Percentiles rank a stretch among this genome's conserved stretches.
Conservation (phyloP, 2,113 vertebrate genomes). For the Otocyon megalotis region DNA sequence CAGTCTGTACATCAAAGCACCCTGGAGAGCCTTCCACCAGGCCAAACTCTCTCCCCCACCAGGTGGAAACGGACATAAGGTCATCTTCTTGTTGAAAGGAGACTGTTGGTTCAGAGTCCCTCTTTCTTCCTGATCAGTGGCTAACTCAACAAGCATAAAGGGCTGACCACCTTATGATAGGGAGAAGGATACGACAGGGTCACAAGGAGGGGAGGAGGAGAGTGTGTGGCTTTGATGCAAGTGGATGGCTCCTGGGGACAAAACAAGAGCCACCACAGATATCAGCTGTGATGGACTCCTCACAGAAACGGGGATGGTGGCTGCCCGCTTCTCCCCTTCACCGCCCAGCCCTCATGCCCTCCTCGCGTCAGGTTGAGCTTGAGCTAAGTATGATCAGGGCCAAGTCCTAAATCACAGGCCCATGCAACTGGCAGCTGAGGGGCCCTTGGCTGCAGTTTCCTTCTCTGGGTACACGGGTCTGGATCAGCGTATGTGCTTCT, state of each 20-base stretch:
- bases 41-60: neutral
- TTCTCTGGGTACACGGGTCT: neutral
- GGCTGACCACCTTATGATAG: too few relatives aligned
- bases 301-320: rapidly evolving
- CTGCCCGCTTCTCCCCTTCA: neutral
- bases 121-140: neutral
- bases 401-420: neutral
- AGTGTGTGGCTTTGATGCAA: neutral
- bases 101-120: neutral
- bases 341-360: rapidly evolving
- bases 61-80: neutral
- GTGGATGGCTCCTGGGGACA: neutral
- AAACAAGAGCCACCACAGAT: neutral
- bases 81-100: neutral
- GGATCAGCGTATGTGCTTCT: rapidly evolving
- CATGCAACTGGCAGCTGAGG: rapidly evolving
- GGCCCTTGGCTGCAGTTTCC: rapidly evolving
- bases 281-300: neutral
- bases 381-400: neutral
- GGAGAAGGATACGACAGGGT: neutral
- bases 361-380: neutral
- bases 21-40: neutral
- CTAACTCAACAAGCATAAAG: neutral
- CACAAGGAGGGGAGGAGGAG: neutral
- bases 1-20: neutral